Evolutionary conservation across 2,888 invertebrate genomes (phyloP).

Genomic region (Eupsilia transversa): DNA sequence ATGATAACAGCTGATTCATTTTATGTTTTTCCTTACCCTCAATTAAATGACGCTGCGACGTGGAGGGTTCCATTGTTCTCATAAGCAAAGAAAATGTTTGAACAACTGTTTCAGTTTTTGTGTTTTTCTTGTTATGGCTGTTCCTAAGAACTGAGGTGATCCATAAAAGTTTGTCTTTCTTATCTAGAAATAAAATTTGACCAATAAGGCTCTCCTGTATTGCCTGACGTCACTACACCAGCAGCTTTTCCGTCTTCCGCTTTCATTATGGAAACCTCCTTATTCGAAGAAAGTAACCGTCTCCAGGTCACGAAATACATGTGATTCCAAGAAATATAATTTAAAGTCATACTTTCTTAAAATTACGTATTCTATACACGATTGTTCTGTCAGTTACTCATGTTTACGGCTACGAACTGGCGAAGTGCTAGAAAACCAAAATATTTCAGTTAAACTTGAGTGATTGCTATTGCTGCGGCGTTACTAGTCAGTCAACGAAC

Average conservation of each 20-base stretch:
- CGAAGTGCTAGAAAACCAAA: conserved; percentile 30
- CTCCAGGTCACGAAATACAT: not conserved
- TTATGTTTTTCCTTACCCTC: conserved; percentile 14
- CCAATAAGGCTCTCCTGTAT: not conserved
- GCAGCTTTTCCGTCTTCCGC: not conserved
- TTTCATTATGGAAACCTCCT: not conserved
- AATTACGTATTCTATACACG: conserved; percentile 23
- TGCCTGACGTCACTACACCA: not conserved
- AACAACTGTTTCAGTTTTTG: not conserved
- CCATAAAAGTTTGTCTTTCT: not conserved
- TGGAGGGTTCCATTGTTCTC: conserved; percentile 32
- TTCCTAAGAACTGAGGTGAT: not conserved
- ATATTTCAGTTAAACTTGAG: conserved; percentile 26
- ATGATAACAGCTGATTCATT: conserved; percentile 11
- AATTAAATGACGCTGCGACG: not conserved
- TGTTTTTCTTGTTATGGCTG: not conserved
- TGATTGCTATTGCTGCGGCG: not conserved
- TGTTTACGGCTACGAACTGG: no score
- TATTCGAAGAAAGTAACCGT: not conserved
- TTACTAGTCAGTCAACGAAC: conserved; percentile 17
- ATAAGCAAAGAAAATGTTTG: conserved; percentile 17
- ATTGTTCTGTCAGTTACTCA: conserved; percentile 44
- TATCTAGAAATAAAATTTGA: not conserved
- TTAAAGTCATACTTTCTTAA: conserved; percentile 24
- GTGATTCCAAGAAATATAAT: conserved; percentile 9